Evolutionary conservation across 2,888 invertebrate genomes (phyloP), one percentile per base, ranked within the genome.

Genomic region (Eutolmus rufibarbis): DNA sequence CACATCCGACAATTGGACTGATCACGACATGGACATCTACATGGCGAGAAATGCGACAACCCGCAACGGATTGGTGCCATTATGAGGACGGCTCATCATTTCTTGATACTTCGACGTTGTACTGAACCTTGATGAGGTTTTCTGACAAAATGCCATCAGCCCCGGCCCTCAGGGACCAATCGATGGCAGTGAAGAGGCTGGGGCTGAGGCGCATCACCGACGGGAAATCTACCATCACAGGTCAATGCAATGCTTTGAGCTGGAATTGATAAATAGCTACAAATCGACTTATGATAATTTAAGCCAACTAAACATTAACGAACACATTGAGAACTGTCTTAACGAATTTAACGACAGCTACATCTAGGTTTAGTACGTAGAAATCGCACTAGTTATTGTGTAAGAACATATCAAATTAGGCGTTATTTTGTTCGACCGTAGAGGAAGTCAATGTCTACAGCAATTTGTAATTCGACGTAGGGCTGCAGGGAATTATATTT

Each of bases 21-120:
- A 98, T 93, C 97, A 98, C 92, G 98, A 98, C 92, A 97, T 98
- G 96, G 98, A 98, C 90, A 97, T 98, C 91, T 98, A 98, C 93
- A 97, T 97, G 96, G 96, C 97, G 88, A 95, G 97, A 91, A 97
- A 98, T 93, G 97, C 97, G 89, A 97, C 97, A 81, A 96, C 97
- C 87, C 95, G 97, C 91, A 96, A 96, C 91, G 87, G 97, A 89
- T 93, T 97, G 91, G 97, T 97, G 91, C 97, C 97, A 89, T 95
- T 97, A 94, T 97, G 95, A 93, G 92, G 92, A 91, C 92, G 91
- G 90, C 91, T 92, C 90, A 91, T 92, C 90, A 90, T 92, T 90
- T 92, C 92, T 91, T 93, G 92, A 93, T 92, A 92, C 91, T 91
- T 92, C 91, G 91, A 93, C 92, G 92, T 92, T 92, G 91, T 92